Base-by-base conservation (phyloP, 2,888 invertebrate species). In the Mimumesa dahlbomi region DNA sequence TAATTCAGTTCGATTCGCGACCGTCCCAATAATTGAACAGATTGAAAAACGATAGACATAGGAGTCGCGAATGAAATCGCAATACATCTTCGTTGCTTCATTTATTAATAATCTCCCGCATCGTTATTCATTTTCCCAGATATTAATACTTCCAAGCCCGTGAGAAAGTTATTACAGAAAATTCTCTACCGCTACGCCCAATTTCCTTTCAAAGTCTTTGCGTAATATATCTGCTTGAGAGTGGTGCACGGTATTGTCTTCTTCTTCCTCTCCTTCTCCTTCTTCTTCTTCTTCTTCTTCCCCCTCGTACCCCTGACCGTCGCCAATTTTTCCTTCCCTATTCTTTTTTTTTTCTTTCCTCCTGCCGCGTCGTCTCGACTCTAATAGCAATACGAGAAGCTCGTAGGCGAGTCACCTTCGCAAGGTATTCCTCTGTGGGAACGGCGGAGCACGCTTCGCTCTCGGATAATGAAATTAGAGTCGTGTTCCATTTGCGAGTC, bases 381-480 rank as follows among this genome's bases (percentile, higher is more conserved):
- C 64, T 75, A 77, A 77, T 77, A 75, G 75, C 76, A 76, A 74
- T 76, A 76, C 61, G 67, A 64, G 53, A 52, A 56, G 45, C 42
- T 49, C 43, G 63, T 67, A 69, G 73, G 54, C 59, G 69, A 78
- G 61, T 73, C 65, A 65, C 66, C 73, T 62, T 70, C 61, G 70
- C 66, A 58, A 74, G 52, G 61, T 79, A 79, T 79, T 79, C 79
- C 70, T 79, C 67, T 64, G 75, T 64, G 73, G 70, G 70, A 45
- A 61, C 66, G 70, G 25, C 58, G 54, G 57, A 63, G 75, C 64
- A 67, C 72, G 79, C 61, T 66, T 70, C 69, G 67, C 62, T 67
- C 54, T 42, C 58, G 71, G 64, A 64, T 82, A 80, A 82, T 83
- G 82, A 84, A 84, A 84, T 83, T 79, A 82, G 77, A 84, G 73